phyloP scores from a whole-genome alignment of 2,113 vertebrate genomes.

The Sarotherodon lohbergeri region DNA sequence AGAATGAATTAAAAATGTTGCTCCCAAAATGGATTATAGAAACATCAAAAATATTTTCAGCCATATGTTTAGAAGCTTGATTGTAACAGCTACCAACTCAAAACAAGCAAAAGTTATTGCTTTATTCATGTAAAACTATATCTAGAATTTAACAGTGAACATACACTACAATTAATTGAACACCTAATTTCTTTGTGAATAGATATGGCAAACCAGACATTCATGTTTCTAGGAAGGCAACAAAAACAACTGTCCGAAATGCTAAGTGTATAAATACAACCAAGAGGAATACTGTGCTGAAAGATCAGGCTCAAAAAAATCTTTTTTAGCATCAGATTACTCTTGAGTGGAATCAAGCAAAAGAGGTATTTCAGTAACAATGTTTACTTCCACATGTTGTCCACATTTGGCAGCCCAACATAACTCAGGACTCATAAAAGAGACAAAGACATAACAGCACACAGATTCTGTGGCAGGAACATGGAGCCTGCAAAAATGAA shows the following conservation, averaged over 20 bases:
- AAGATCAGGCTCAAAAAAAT: neutral
- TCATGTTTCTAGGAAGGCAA: neutral
- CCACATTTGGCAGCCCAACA: neutral
- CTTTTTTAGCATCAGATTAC: neutral
- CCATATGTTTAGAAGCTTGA: neutral
- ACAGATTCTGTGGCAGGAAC: neutral
- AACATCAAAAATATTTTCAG: neutral
- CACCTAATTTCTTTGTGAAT: neutral
- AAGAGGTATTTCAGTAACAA: neutral
- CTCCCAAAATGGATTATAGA: neutral
- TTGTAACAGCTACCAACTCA: neutral
- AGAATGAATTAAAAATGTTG: neutral
- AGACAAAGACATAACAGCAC: neutral
- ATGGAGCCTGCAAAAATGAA: neutral
- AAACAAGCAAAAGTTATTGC: neutral
- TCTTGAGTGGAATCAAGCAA: neutral
- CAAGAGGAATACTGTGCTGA: neutral
- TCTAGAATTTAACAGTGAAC: neutral
- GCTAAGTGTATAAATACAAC: neutral
- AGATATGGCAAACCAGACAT: neutral
- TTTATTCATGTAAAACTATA: neutral
- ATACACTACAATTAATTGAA: neutral
- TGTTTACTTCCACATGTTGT: neutral
- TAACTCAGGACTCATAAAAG: neutral
- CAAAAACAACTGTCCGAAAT: neutral